These are phyloP conservation scores for Agapornis canus DNA, from an alignment of 2,797 vertebrate genomes.

Conservation along the genomic window DNA sequence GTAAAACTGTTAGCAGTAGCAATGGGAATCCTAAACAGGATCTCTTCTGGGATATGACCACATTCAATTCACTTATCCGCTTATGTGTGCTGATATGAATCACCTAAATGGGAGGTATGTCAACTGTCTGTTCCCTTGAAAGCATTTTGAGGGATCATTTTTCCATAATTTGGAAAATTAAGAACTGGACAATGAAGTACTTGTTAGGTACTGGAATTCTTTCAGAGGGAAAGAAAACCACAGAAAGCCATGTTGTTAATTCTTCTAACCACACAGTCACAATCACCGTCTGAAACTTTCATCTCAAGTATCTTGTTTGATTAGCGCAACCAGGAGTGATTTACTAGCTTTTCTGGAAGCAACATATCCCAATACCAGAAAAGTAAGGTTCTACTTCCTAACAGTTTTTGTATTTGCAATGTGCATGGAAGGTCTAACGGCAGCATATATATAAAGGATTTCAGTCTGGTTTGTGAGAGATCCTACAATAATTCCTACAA, in stretches of 20 bases:
- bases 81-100: not conserved
- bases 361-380: not conserved
- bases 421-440: not conserved
- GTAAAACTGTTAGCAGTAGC: not conserved
- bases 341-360: not conserved
- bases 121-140: not conserved
- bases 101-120: not conserved
- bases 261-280: not conserved
- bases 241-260: not conserved
- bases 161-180: not conserved
- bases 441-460: not conserved
- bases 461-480: not conserved
- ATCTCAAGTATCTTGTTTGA: not conserved
- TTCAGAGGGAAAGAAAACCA: not conserved
- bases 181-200: not conserved
- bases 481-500: not conserved
- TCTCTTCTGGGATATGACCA: not conserved
- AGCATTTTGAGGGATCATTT: not conserved
- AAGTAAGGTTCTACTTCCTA: not conserved
- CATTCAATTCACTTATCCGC: not conserved
- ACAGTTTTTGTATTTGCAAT: not conserved
- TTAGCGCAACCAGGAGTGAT: not conserved
- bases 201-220: not conserved
- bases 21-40: not conserved
- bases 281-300: not conserved